Base-by-base conservation (phyloP, 1,140 invertebrate genomes). In the Popillia japonica region DNA sequence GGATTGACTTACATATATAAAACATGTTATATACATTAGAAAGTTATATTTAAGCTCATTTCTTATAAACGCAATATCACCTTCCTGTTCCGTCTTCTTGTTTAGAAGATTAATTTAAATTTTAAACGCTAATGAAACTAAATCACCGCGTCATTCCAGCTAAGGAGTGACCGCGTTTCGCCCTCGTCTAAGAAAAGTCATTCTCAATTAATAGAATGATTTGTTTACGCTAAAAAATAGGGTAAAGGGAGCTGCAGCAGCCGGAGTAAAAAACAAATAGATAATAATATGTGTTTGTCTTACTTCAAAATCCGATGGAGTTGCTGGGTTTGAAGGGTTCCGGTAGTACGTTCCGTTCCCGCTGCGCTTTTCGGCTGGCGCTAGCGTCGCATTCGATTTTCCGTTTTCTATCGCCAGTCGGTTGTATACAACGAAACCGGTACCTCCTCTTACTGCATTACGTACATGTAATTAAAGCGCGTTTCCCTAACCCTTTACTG, bases 331-430 rank as follows among this genome's bases (percentile, higher is more conserved):
- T 48, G 44, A n/a, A 10, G 44, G 44, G 11, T 10, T 11, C 17
- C 61, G 61, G 6, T 79, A 79, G 74, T 79, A 48, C 59, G 55
- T 9, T 27, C 20, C 17, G 55, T 74, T 42, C 23, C 78, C 78
- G 78, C 77, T 79, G 78, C 78, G 78, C 75, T 17, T 79, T 34
- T 17, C 44, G 22, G 72, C 40, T 27, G 78, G 78, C 78, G 78
- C 78, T 79, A 64, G 6, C 61, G 44, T 23, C 23, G 68, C 72
- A 77, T 79, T 79, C 78, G 78, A 79, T 79, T 79, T 79, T 79
- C 78, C 78, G 44, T 77, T 59, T 55, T 55, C 41, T 8, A 20
- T 8, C 6, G 27, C n/a, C 76, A 77, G 76, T 77, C 76, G 48
- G 59, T 77, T 17, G 41, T 22, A 77, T 40, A 68, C 59, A 64